Evolutionary conservation across 2,888 invertebrate genomes (phyloP), one percentile per base, ranked within the genome.

Genomic region (Danaus chrysippus): DNA sequence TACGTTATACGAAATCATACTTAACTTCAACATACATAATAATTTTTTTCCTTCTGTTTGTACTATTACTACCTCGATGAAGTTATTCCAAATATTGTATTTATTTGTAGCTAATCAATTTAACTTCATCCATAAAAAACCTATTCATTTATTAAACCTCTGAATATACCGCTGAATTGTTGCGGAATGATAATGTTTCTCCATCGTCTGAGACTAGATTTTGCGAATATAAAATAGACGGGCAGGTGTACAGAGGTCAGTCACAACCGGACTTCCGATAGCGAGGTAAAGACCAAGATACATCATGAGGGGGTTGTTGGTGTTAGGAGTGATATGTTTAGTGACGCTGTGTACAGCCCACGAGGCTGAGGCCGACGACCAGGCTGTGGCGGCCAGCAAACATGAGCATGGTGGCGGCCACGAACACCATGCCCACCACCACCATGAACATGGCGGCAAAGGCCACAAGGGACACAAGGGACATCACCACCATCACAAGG

Each of bases 381-480:
- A 83, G 63, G 91, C 90, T 34, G 84, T 91, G 64, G 92, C 91
- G 13, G 92, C 91, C 44, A 92, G 92, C 69, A 90, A 87, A 67
- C 86, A 86, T 71, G 93, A 93, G 74, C 90, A 92, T 68, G 94
- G 94, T 23, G 94, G 94, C 44, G 95, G 95, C 0, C 92, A 93
- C 67, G 91, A 93, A 52, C 93, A 94, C 72, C 93, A 94, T 69
- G 91, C 82, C 0, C 92, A 94, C 66, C 94, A 95, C 71, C 93
- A 94, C 75, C 92, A 93, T 70, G 92, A 93, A 17, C 93, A 96
- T 76, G 95, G 95, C 12, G 93, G 93, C 68, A 94, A 96, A 73
- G 94, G 93, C 0, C 93, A 94, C 69, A 95, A 96, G 74, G 96
- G 96, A 0, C 94, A 95, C 84, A 93, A 95, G 73, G 92, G 93